Evolutionary conservation across 2,888 invertebrate species (phyloP).

Genomic region (Andrena bucephala): DNA sequence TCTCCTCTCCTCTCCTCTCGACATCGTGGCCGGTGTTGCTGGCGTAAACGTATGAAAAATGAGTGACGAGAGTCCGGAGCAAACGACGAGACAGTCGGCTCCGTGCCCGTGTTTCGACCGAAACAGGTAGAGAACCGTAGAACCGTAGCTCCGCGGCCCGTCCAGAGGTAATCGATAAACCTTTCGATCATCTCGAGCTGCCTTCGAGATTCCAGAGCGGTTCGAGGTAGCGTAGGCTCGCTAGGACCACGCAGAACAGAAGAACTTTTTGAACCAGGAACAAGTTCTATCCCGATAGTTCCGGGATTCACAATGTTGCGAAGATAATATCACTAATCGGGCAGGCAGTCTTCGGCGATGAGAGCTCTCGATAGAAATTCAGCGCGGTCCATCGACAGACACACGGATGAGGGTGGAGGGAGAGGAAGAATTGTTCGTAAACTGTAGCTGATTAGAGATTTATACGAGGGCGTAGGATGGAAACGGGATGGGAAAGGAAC

Average conservation of each 20-base stretch:
- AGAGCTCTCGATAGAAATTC: not conserved
- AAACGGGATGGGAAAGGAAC: slow-evolving; percentile 54
- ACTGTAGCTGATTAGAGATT: slow-evolving; percentile 77
- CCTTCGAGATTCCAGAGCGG: slow-evolving; percentile 5
- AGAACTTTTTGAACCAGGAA: not conserved
- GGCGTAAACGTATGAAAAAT: slow-evolving; percentile 80
- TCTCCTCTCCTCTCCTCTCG: not conserved
- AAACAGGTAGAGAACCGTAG: slow-evolving; percentile 66
- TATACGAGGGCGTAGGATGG: slow-evolving; percentile 67
- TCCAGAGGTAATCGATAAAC: slow-evolving; percentile 59
- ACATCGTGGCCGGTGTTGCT: slow-evolving; percentile 42
- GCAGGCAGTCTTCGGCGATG: not conserved
- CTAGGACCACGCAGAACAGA: not conserved
- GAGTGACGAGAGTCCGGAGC: slow-evolving; percentile 80
- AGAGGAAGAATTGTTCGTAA: slow-evolving; percentile 66
- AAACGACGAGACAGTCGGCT: slow-evolving; percentile 77
- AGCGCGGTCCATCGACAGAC: too few relatives aligned
- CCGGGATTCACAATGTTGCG: too few relatives aligned
- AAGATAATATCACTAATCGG: not conserved
- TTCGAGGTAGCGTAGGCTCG: not conserved
- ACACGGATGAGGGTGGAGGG: slow-evolving; percentile 47
- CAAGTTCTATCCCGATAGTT: not conserved
- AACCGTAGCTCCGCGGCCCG: slow-evolving; percentile 31
- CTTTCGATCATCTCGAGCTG: slow-evolving; percentile 53
- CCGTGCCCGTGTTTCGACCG: slow-evolving; percentile 65